phyloP scores from a whole-genome alignment of 2,113 vertebrate species.

The Thamnaconus septentrionalis region DNA sequence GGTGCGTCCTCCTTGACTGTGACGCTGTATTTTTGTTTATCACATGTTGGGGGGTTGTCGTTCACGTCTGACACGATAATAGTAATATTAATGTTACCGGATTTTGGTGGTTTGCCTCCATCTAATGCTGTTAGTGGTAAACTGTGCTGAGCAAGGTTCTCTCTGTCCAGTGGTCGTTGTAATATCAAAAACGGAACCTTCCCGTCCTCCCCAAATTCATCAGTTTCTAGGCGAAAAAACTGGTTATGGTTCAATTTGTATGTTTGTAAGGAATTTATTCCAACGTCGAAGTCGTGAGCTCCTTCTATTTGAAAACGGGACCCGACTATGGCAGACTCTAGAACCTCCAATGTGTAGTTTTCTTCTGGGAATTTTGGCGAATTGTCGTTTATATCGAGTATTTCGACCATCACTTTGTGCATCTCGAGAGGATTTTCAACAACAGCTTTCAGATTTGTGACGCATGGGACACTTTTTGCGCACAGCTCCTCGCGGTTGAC shows the following conservation, averaged over 20 bases:
- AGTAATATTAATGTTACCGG: slow-evolving; percentile 62
- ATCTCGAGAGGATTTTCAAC: slow-evolving; percentile 77
- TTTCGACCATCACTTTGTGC: slow-evolving; percentile 68
- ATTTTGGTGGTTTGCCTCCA: slow-evolving; percentile 73
- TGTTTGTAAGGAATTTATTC: slow-evolving; percentile 65
- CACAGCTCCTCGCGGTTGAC: slow-evolving; percentile 78
- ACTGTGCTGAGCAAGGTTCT: slow-evolving; percentile 50
- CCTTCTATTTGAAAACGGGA: slow-evolving; percentile 72
- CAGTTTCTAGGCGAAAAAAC: slow-evolving; percentile 73
- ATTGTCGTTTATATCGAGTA: slow-evolving; percentile 76
- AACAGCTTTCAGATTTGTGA: slow-evolving; percentile 66
- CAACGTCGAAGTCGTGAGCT: slow-evolving; percentile 73
- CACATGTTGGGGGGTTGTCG: slow-evolving; percentile 73
- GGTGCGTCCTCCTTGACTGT: slow-evolving; percentile 69
- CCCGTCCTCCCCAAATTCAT: slow-evolving; percentile 72
- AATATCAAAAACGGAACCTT: slow-evolving; percentile 73
- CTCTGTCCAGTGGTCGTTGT: slow-evolving; percentile 72
- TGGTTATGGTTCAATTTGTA: slow-evolving; percentile 69
- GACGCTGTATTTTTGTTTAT: slow-evolving; percentile 66
- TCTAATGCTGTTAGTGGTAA: slow-evolving; percentile 71
- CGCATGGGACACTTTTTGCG: slow-evolving; percentile 55
- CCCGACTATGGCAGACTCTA: slow-evolving; percentile 65
- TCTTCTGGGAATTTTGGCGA: slow-evolving; percentile 63
- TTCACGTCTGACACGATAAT: slow-evolving; percentile 69
- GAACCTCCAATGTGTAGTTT: slow-evolving; percentile 60